Evolutionary conservation across 2,888 invertebrate species (phyloP).

Genomic region (Chloromyia formosa): DNA sequence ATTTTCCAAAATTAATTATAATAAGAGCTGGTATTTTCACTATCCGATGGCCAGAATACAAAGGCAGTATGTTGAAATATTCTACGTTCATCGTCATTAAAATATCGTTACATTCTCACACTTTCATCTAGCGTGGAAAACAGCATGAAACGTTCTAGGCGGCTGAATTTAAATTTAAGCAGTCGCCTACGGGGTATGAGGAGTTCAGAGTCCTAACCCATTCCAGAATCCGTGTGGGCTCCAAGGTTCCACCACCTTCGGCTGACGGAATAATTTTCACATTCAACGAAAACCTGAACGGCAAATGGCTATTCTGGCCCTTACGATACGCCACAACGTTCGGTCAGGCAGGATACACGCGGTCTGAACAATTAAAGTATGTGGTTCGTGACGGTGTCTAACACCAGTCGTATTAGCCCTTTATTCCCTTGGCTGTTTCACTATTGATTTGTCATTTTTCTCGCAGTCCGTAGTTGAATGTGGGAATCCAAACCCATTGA

Average conservation of each 20-base stretch:
- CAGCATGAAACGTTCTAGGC: background rate
- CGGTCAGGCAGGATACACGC: too few relatives aligned
- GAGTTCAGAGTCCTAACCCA: background rate
- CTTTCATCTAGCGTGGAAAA: background rate
- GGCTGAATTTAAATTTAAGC: background rate
- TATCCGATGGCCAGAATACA: too few relatives aligned
- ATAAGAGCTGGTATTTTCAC: too few relatives aligned
- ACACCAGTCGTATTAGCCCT: background rate
- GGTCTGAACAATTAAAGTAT: background rate
- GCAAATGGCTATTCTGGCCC: background rate
- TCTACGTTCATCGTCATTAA: background rate
- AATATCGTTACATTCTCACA: constrained; percentile 4
- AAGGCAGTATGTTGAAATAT: too few relatives aligned
- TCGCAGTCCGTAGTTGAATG: background rate
- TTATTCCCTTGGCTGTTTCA: background rate
- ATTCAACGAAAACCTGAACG: background rate
- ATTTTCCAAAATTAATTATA: too few relatives aligned
- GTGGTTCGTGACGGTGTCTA: background rate
- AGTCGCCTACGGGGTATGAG: background rate
- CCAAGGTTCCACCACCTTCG: background rate
- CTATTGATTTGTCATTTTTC: constrained; percentile 9
- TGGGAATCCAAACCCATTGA: background rate
- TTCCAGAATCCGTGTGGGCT: background rate
- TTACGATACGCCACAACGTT: background rate
- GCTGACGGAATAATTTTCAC: background rate